Conservation (phyloP, 2,113 vertebrate genomes). For the Podilymbus podiceps region DNA sequence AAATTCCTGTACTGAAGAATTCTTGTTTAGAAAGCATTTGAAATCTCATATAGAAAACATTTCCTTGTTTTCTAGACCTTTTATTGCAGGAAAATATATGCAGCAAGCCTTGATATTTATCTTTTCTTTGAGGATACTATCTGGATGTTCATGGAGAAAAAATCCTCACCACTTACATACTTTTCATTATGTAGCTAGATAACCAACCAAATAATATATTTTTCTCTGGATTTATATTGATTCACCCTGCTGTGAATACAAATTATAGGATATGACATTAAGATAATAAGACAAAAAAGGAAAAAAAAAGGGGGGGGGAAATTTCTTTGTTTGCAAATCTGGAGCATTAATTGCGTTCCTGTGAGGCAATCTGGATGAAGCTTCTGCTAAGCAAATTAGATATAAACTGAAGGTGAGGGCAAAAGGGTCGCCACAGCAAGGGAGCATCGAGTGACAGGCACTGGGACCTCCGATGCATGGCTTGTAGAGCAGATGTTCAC, state of each 20-base stretch:
- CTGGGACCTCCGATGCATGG: constrained; percentile 86
- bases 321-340: constrained; percentile 80
- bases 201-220: constrained; percentile 50
- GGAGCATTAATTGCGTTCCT: constrained; percentile 79
- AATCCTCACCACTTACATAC: neutral
- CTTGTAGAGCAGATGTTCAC: constrained; percentile 94
- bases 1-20: neutral
- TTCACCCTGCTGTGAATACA: constrained; percentile 71
- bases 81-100: neutral
- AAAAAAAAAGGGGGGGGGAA: neutral
- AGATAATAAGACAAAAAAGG: constrained; percentile 71
- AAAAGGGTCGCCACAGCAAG: constrained; percentile 86
- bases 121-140: neutral
- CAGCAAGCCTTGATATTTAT: neutral
- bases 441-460: constrained; percentile 89
- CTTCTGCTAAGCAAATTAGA: constrained; percentile 92
- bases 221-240: constrained; percentile 62
- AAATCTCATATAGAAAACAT: neutral
- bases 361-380: constrained; percentile 77
- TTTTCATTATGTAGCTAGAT: constrained; percentile 50
- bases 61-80: neutral
- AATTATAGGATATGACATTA: constrained; percentile 71
- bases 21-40: neutral
- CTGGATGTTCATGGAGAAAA: constrained; percentile 4
- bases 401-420: constrained; percentile 86